Evolutionary conservation across 2,888 invertebrate species (phyloP).

Genomic region (Enchytraeus crypticus): DNA sequence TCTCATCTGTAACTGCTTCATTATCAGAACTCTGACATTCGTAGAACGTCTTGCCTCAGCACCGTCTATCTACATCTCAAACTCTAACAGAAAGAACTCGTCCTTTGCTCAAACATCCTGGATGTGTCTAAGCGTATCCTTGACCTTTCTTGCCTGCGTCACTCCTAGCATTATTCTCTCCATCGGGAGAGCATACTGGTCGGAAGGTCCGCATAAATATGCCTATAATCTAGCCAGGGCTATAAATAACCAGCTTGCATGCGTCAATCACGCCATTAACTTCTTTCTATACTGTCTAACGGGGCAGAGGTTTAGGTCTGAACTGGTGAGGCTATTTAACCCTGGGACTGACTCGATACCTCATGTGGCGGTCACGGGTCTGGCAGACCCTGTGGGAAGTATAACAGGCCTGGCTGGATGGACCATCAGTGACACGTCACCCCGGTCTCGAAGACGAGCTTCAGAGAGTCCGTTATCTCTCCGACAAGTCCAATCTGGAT

Average conservation of each 20-base stretch:
- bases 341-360: too few relatives aligned
- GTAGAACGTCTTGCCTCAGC: not conserved
- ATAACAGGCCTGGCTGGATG: too few relatives aligned
- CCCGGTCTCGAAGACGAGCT: too few relatives aligned
- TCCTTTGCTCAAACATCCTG: conserved; percentile 22
- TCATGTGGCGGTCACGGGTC: too few relatives aligned
- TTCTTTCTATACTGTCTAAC: conserved; percentile 29
- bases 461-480: too few relatives aligned
- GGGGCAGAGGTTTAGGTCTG: conserved; percentile 23
- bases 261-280: conserved; percentile 27
- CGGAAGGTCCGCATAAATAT: not conserved
- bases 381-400: too few relatives aligned
- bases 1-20: conserved; percentile 23
- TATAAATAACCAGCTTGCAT: conserved; percentile 26
- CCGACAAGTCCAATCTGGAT: too few relatives aligned
- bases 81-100: not conserved
- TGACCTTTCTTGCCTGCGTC: conserved; percentile 26
- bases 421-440: too few relatives aligned
- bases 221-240: conserved; percentile 23
- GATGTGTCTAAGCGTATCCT: conserved; percentile 27
- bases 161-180: conserved; percentile 26
- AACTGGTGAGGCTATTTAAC: conserved; percentile 19
- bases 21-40: conserved; percentile 20
- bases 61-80: not conserved
- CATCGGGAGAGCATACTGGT: conserved; percentile 26